Conservation (phyloP, 2,113 vertebrate genomes). For the Callipepla californica region DNA sequence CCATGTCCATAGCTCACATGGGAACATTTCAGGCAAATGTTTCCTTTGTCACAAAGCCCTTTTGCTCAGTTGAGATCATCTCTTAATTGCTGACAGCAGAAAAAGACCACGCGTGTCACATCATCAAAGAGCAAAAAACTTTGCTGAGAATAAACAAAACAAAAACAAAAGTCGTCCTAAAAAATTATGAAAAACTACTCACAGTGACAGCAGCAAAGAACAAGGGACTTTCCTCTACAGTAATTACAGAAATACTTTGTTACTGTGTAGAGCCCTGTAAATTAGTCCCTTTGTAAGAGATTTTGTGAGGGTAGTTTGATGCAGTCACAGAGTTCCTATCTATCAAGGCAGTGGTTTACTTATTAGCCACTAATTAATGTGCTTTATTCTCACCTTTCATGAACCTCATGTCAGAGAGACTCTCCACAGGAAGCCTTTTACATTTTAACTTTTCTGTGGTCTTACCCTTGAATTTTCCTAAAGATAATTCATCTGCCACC, state of each 20-base stretch:
- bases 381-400: slow-evolving; percentile 50
- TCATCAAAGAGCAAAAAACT: slow-evolving; percentile 54
- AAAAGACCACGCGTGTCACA: slow-evolving; percentile 45
- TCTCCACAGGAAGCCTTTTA: slow-evolving; percentile 17
- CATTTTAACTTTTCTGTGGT: slow-evolving; percentile 33
- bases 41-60: slow-evolving; percentile 63
- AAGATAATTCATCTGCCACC: slow-evolving; percentile 32
- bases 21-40: slow-evolving; percentile 71
- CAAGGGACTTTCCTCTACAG: slow-evolving; percentile 43
- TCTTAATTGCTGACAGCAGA: slow-evolving; percentile 70
- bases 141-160: slow-evolving; percentile 50
- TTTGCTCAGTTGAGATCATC: slow-evolving; percentile 54
- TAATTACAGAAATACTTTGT: slow-evolving; percentile 54
- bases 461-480: slow-evolving; percentile 26
- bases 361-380: slow-evolving; percentile 44
- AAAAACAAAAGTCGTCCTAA: slow-evolving; percentile 51
- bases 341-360: slow-evolving; percentile 39
- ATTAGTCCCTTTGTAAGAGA: slow-evolving; percentile 48
- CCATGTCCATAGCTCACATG: slow-evolving; percentile 56
- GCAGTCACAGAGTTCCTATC: slow-evolving; percentile 36
- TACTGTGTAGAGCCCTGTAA: slow-evolving; percentile 35
- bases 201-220: slow-evolving; percentile 45
- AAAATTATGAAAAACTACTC: slow-evolving; percentile 54
- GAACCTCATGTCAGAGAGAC: slow-evolving; percentile 20
- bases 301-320: neutral